Evolutionary conservation across 2,888 invertebrate species (phyloP), one percentile per base, ranked within the genome.

Genomic region (Napeogenes inachia): DNA sequence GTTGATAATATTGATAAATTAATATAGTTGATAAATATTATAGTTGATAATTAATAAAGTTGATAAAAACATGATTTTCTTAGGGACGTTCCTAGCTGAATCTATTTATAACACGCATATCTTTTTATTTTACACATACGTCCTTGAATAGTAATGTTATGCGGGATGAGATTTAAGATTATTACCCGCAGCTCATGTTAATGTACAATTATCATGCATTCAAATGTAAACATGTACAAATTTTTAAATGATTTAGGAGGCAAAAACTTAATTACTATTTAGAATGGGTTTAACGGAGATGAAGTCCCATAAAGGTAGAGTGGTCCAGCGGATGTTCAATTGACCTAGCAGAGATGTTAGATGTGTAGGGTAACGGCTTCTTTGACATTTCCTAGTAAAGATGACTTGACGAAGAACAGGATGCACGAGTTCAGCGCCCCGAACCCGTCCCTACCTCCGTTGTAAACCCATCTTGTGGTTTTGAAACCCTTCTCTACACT

Each of bases 341-440:
- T 84, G 83, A 87, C 84, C 85, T 79, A 75, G 77, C 78, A 81
- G 81, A 81, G 81, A 77, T 77, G 76, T 75, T 76, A 76, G 79
- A 75, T 79, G 85, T 81, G 81, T 84, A 75, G 75, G 81, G 79
- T 86, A 82, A 84, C 83, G 81, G 78, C 80, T 82, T 82, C 85
- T 87, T 78, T 82, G 76, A 84, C 85, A 85, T 88, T 86, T 81
- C 88, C 88, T 80, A 83, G 84, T 85, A 84, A 73, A 87, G 84
- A 79, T 77, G 75, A 75, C 72, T 81, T 83, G 78, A 84, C 84
- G 84, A 81, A 84, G 83, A 82, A 85, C 89, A 87, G 89, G 89
- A 89, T 89, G 84, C 81, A 73, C 75, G 77, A 81, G 87, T 85
- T 83, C 84, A 85, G 61, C 68, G 71, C 77, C 79, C 81, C 79